Evolutionary conservation across 2,113 vertebrate species (phyloP), one percentile per base, ranked within the genome.

Genomic region (Psilopsiagon aymara): DNA sequence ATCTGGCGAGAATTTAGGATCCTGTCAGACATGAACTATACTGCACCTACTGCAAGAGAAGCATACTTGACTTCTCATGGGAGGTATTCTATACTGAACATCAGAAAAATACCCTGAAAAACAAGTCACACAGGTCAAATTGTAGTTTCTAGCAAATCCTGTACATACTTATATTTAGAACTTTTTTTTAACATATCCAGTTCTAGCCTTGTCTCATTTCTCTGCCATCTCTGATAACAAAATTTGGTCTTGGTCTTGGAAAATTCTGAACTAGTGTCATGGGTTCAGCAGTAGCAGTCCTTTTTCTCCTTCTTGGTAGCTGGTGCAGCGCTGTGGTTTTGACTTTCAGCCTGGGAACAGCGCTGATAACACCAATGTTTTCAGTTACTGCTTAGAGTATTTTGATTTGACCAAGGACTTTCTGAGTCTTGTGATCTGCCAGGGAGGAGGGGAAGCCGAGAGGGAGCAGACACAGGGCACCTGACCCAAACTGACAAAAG

Each of bases 131-230:
- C 10, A 68, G 13, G 21, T 60, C 20, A 80, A 74, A 46, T 33
- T 21, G 1, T 33, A 81, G 66, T 17, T 59, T 59, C 43, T 31
- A 59, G 17, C 4, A 73, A 94, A 64, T 55, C 6, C 9, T 62
- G 6, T 23, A 17, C 8, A 25, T 28, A 17, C 1, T 59, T 80
- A 3, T 6, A 23, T 46, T 43, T 62, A 67, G 5, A 15, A 76
- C 2, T 37, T 62, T 53, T 53, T 51, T 19, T 31, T 66, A 44
- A 39, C 23, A 53, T 51, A 69, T 2, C 1, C 0, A 2, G 35
- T 85, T 92, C 24, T 43, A 67, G 1, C 10, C n/a, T 6, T 73
- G 4, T 62, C 24, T 5, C 9, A 31, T 55, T 71, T 73, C n/a
- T 86, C 29, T 83, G 14, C 3, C 11, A 29, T 47, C 7, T 74